phyloP scores from a whole-genome alignment of 2,888 invertebrate genomes.

The Nycteola revayana region DNA sequence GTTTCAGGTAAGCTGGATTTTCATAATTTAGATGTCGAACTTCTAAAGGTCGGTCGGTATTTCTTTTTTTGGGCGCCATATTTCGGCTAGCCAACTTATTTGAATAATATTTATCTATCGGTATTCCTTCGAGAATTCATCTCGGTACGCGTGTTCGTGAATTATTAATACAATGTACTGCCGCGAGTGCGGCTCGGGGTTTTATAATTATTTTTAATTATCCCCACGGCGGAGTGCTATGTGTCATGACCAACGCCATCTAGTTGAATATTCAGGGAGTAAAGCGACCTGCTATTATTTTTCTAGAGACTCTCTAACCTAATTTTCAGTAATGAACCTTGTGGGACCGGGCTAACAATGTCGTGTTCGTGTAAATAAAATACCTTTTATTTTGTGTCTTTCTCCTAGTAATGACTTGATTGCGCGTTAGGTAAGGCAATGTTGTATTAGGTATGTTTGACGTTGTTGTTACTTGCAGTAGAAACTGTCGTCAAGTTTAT shows the following conservation, averaged over 20 bases:
- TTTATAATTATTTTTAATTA: slow-evolving; percentile 70
- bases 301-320: slow-evolving; percentile 60
- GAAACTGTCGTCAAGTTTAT: no score
- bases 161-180: slow-evolving; percentile 51
- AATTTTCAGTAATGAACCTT: slow-evolving; percentile 66
- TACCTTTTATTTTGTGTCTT: slow-evolving; percentile 42
- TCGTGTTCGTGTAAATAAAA: slow-evolving; percentile 49
- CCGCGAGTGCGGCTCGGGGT: slow-evolving; percentile 34
- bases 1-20: slow-evolving; percentile 40
- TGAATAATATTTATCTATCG: slow-evolving; percentile 17
- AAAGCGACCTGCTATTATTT: slow-evolving; percentile 59
- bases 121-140: slow-evolving; percentile 24
- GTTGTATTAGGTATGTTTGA: no score
- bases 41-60: not conserved
- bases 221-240: slow-evolving; percentile 34
- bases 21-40: slow-evolving; percentile 1
- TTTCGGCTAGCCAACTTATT: not conserved
- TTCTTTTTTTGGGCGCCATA: slow-evolving; percentile 6
- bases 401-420: slow-evolving; percentile 35
- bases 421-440: slow-evolving; percentile 26
- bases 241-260: slow-evolving; percentile 35
- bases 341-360: slow-evolving; percentile 46
- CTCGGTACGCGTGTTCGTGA: slow-evolving; percentile 25
- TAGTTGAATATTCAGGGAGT: slow-evolving; percentile 65
- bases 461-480: no score